Base-by-base conservation (phyloP, 2,888 invertebrate species). In the Laspeyria flexula region DNA sequence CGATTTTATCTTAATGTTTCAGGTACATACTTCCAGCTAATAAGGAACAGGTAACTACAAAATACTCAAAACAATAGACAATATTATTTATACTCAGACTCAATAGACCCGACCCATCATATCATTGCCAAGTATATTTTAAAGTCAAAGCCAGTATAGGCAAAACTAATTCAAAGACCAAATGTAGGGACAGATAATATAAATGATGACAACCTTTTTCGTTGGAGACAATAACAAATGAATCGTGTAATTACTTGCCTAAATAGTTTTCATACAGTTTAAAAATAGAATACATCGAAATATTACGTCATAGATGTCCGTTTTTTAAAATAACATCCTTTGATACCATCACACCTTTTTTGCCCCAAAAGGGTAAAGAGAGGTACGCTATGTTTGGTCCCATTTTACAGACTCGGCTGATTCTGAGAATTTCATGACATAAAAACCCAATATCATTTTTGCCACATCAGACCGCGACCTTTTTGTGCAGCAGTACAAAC, bases 51-150 rank as follows among this genome's bases (percentile, higher is more conserved):
- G 46, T 40, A 40, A 39, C 34, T 27, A 34, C 25, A 1, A 39
- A 30, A 29, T 13, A 38, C 38, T 34, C 3, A 7, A 40, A 40
- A 46, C 46, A 46, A 46, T 46, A 13, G 40, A 40, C 40, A 27
- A 25, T 45, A 16, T 7, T 25, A 10, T 12, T 37, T 39, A 30
- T n/a, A 12, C 12, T 9, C 18, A 23, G 9, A 27, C 7, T 4
- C 1, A 11, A 31, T 16, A 34, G 16, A 39, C n/a, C n/a, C n/a
- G n/a, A n/a, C n/a, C n/a, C n/a, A n/a, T 34, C 31, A 15, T 46
- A 23, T 7, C 16, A 34, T 21, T 40, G 40, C 13, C 27, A 27
- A 34, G 40, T 21, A 31, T 39, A 33, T 39, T 7, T 25, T 45
- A 9, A 25, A 27, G 33, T 33, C 10, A 34, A 1, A 21, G 18